phyloP scores from a whole-genome alignment of 2,113 vertebrate species.

The Caranx ignobilis region DNA sequence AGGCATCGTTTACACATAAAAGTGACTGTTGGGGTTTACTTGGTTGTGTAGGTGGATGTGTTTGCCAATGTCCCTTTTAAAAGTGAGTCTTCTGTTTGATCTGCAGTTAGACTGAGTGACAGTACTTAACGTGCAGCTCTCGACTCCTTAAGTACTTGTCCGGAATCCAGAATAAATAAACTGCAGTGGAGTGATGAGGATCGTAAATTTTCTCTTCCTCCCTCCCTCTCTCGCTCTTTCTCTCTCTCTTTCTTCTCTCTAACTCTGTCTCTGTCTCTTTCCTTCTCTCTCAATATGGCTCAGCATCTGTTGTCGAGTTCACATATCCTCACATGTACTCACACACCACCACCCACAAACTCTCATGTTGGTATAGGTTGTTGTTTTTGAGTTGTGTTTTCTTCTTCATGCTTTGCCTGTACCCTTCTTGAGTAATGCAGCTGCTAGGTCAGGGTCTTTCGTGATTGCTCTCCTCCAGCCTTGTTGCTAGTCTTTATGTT shows the following conservation, averaged over 20 bases:
- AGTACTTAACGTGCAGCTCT: conserved; percentile 56
- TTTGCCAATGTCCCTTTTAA: conserved; percentile 60
- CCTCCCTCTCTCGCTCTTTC: conserved; percentile 45
- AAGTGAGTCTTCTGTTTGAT: conserved; percentile 49
- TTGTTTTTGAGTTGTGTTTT: conserved; percentile 89
- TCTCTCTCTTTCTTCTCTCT: conserved; percentile 54
- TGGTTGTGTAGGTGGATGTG: conserved; percentile 51
- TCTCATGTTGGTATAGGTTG: conserved; percentile 85
- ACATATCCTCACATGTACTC: conserved; percentile 78
- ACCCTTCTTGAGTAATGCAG: conserved; percentile 94
- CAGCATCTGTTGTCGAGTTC: conserved; percentile 72
- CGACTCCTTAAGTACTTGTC: conserved; percentile 60
- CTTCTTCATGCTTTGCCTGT: conserved; percentile 96
- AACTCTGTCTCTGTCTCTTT: conserved; percentile 31
- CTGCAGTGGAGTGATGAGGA: conserved; percentile 85
- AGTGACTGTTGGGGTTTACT: conserved; percentile 41
- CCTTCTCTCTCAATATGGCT: conserved; percentile 60
- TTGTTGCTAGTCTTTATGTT: conserved; percentile 99
- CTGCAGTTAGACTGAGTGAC: conserved; percentile 45
- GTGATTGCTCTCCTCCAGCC: conserved; percentile 99
- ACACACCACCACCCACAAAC: conserved; percentile 78
- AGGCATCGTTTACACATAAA: conserved; percentile 46
- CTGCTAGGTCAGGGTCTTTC: conserved; percentile 97
- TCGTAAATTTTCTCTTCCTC: conserved; percentile 62
- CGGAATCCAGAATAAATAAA: conserved; percentile 68